These are phyloP conservation scores for Carcina quercana DNA, from an alignment of 2,888 invertebrate species.

Conservation along the genomic window DNA sequence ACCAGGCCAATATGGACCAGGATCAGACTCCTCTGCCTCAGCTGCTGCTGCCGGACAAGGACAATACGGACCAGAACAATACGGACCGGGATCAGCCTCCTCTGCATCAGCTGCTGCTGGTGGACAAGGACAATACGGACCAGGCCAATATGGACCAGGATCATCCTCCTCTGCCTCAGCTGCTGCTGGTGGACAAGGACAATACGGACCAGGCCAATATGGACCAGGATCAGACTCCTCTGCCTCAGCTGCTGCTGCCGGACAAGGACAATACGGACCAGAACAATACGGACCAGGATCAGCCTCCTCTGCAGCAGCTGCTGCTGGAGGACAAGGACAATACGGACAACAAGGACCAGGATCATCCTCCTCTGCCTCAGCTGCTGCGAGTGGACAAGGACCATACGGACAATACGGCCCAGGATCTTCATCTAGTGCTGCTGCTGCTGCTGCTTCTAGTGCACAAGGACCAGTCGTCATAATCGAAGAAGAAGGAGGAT, in stretches of 20 bases:
- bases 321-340: slow-evolving; percentile 3
- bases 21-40: neutral
- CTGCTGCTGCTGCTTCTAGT: neutral
- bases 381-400: slow-evolving; percentile 1
- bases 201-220: neutral
- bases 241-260: slow-evolving; percentile 1
- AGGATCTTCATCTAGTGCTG: neutral
- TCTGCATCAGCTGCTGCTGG: neutral
- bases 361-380: too few relatives aligned
- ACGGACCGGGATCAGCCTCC: slow-evolving; percentile 4
- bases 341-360: neutral
- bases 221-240: slow-evolving; percentile 1
- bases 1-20: neutral
- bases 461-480: neutral
- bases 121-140: too few relatives aligned
- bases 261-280: slow-evolving; percentile 1
- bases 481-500: slow-evolving; percentile 1
- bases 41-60: slow-evolving; percentile 2
- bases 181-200: neutral
- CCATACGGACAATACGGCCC: neutral
- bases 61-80: slow-evolving; percentile 7
- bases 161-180: neutral
- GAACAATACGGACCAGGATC: neutral
- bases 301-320: neutral
- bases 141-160: neutral